These are phyloP conservation scores for Drosophila vallismaia DNA, from an alignment of 2,888 invertebrate genomes.

Conservation along the genomic window DNA sequence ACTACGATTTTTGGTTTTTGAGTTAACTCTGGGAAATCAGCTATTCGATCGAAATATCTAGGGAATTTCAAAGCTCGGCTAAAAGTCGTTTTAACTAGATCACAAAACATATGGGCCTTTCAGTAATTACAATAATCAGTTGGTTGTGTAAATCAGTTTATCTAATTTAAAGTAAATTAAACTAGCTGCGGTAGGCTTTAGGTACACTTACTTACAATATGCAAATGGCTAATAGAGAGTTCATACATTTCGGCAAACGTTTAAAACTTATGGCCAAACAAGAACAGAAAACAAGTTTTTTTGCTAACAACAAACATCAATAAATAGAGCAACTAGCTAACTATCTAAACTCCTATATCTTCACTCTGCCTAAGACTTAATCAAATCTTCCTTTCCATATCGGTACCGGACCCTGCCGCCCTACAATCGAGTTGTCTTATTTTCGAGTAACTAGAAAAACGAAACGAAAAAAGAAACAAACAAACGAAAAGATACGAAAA, in stretches of 20 bases:
- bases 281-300: conserved; percentile 25
- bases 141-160: conserved; percentile 33
- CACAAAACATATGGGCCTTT: conserved; percentile 37
- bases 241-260: conserved; percentile 1
- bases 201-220: conserved; percentile 49
- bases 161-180: conserved; percentile 44
- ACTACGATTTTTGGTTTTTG: conserved; percentile 2
- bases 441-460: conserved; percentile 59
- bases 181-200: conserved; percentile 48
- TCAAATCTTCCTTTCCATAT: conserved; percentile 60
- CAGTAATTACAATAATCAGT: conserved; percentile 24
- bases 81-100: conserved; percentile 34
- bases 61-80: conserved; percentile 30
- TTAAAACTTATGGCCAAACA: conserved; percentile 45
- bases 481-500: conserved; percentile 36
- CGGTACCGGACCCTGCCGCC: conserved; percentile 45
- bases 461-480: conserved; percentile 30
- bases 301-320: conserved; percentile 52
- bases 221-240: conserved; percentile 34
- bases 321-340: conserved; percentile 62
- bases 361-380: conserved; percentile 9
- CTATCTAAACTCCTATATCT: conserved; percentile 34
- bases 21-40: conserved; percentile 10
- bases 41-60: conserved; percentile 25
- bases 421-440: conserved; percentile 53